Base-by-base conservation (phyloP, 2,888 invertebrate genomes). In the Podabrus alpinus region DNA sequence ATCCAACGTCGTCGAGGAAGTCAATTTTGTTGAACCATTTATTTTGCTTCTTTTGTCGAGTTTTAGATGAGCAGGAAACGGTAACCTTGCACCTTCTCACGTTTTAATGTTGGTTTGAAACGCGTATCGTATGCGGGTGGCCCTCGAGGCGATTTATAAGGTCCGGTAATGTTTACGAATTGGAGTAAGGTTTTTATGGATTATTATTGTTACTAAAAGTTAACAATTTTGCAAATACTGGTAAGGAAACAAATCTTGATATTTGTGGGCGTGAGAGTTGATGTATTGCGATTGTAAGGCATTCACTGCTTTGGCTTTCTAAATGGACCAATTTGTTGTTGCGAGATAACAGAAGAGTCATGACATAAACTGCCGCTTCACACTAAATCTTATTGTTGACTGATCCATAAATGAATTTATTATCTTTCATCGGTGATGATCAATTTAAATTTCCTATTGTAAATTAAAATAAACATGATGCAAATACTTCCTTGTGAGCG, bases 241-340 rank as follows among this genome's bases (percentile, higher is more conserved):
- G 17, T 64, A 64, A 64, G 62, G 21, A 21, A 60, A 64, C 62
- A 64, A 45, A 64, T 64, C 19, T 68, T 68, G 68, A 59, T 59
- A 15, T 17, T 15, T 29, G 71, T 74, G 71, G 75, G 75, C 75
- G 75, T 75, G 75, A 68, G 75, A 75, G 45, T 68, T 59, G 59
- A 68, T 68, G 68, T 59, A 68, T 68, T 68, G 59, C 68, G 59
- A 68, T 45, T 68, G 68, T 25, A 17, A 68, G n/a, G 59, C 68
- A 59, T 68, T 74, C 64, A 71, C 71, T 71, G 68, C 68, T 45
- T 45, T 45, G 45, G 45, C 45, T 75, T 71, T 75, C 75, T 71
- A 75, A 75, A 68, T 71, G 75, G 68, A 72, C 64, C 71, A 72
- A 75, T 75, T 61, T 68, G 68, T 61, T 68, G 68, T 72, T 73